These are phyloP conservation scores for Latheticus oryzae DNA, from an alignment of 2,888 invertebrate species.

Conservation along the genomic window DNA sequence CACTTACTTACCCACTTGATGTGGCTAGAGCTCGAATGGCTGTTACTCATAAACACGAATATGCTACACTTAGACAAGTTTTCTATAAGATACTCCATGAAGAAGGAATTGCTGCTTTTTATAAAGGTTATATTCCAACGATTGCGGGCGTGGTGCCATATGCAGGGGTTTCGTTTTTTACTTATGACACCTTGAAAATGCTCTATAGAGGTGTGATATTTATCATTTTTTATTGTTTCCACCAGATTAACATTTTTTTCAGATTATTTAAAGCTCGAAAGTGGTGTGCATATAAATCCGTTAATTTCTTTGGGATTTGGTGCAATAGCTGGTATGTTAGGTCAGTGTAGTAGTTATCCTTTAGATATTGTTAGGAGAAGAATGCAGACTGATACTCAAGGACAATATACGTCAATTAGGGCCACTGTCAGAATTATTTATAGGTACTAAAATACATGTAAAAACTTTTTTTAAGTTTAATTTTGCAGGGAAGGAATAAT, in stretches of 20 bases:
- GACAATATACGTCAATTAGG: constrained; percentile 73
- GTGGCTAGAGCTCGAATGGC: constrained; percentile 97
- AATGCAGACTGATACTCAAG: constrained; percentile 71
- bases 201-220: constrained; percentile 75
- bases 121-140: constrained; percentile 90
- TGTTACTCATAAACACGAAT: constrained; percentile 85
- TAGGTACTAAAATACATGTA: too few relatives aligned
- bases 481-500: constrained; percentile 85
- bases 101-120: constrained; percentile 84
- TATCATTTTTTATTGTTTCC: too few relatives aligned
- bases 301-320: constrained; percentile 83
- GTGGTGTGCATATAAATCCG: constrained; percentile 57
- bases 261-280: constrained; percentile 14
- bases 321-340: constrained; percentile 90
- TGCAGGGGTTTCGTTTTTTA: constrained; percentile 97
- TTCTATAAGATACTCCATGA: constrained; percentile 74
- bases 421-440: constrained; percentile 78
- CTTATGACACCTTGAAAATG: constrained; percentile 93
- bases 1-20: constrained; percentile 95
- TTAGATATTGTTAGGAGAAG: constrained; percentile 86
- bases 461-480: too few relatives aligned
- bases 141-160: constrained; percentile 95
- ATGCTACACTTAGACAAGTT: constrained; percentile 69
- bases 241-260: constrained; percentile 39
- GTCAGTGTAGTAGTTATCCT: constrained; percentile 97